Percentiles rank a stretch among this genome's conserved stretches.
phyloP scores from a whole-genome alignment of 2,113 vertebrate genomes.

The Sarotherodon lohbergeri region DNA sequence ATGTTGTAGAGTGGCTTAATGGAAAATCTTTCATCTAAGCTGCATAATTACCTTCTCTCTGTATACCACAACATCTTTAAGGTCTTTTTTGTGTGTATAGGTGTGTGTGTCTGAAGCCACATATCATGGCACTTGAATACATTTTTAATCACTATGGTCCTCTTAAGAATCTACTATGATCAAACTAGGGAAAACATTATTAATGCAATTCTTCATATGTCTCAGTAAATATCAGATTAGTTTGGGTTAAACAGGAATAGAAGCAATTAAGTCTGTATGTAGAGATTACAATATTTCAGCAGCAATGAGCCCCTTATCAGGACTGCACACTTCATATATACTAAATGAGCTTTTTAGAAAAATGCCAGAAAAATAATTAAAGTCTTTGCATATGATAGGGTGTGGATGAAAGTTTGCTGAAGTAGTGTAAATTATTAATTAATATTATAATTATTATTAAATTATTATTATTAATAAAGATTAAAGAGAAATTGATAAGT shows the following conservation, averaged over 20 bases:
- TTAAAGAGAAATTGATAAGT: background rate
- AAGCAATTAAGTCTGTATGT: background rate
- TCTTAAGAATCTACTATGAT: background rate
- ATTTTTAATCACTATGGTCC: background rate
- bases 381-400: background rate
- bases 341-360: background rate
- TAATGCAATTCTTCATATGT: background rate
- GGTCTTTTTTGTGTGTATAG: background rate
- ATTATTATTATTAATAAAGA: background rate
- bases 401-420: background rate
- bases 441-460: background rate
- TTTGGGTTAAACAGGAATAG: background rate
- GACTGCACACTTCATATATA: background rate
- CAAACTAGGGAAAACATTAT: background rate
- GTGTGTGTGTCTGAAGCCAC: background rate
- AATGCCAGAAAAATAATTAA: background rate
- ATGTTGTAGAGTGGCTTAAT: conserved; percentile 18
- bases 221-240: background rate
- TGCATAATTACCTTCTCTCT: conserved; percentile 14
- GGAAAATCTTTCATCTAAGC: conserved; percentile 37
- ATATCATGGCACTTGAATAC: background rate
- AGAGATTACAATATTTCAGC: background rate
- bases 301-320: background rate
- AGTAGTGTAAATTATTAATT: background rate
- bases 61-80: background rate